Percentiles rank a stretch among this genome's conserved stretches.
These are phyloP conservation scores for Brachynemurus nebulosus DNA, from an alignment of 2,888 invertebrate species.

Conservation along the genomic window DNA sequence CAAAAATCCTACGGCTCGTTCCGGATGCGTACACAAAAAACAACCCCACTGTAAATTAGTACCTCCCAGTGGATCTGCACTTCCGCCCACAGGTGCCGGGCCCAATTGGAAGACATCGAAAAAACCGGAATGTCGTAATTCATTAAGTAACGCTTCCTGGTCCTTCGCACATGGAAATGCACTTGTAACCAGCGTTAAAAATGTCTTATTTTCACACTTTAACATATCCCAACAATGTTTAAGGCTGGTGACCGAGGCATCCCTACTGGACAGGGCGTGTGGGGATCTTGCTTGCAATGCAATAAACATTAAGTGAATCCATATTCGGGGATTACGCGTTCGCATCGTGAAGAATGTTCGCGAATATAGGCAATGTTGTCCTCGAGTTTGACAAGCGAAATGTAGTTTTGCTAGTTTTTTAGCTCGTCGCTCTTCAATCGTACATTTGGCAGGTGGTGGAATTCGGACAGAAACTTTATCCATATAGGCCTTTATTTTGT, in stretches of 20 bases:
- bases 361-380: slow-evolving; percentile 75
- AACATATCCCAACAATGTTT: slow-evolving; percentile 92
- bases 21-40: slow-evolving; percentile 87
- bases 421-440: slow-evolving; percentile 74
- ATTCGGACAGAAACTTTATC: slow-evolving; percentile 69
- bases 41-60: slow-evolving; percentile 67
- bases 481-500: slow-evolving; percentile 85
- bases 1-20: slow-evolving; percentile 72
- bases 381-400: slow-evolving; percentile 77
- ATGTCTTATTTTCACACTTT: slow-evolving; percentile 80
- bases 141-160: slow-evolving; percentile 73
- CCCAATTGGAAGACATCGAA: slow-evolving; percentile 86
- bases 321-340: slow-evolving; percentile 69
- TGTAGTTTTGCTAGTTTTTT: slow-evolving; percentile 79
- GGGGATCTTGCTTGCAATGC: slow-evolving; percentile 73
- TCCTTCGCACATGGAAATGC: slow-evolving; percentile 82
- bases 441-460: slow-evolving; percentile 86
- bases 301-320: slow-evolving; percentile 95
- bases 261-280: slow-evolving; percentile 65
- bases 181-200: slow-evolving; percentile 81
- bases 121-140: slow-evolving; percentile 73
- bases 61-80: slow-evolving; percentile 36
- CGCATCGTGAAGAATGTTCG: slow-evolving; percentile 65
- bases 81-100: slow-evolving; percentile 35
- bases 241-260: slow-evolving; percentile 66